Base-by-base conservation (phyloP, 2,113 vertebrate genomes). In the Cryptotis parvus region DNA sequence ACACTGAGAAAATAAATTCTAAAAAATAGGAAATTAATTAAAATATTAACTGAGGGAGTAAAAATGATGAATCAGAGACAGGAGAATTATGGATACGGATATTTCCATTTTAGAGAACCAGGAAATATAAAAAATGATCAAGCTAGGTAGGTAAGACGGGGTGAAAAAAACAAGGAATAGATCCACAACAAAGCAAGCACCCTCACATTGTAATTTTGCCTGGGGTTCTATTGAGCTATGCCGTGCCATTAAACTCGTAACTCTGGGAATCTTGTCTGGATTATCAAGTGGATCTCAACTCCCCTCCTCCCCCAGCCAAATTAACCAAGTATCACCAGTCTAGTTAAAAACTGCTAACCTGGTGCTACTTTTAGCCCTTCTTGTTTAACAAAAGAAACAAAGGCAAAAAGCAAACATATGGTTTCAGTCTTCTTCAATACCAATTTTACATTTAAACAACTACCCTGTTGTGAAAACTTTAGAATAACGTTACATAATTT, bases 341-440 rank as follows among this genome's bases (percentile, higher is more conserved):
- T 4, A 33, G 26, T 24, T 87, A 68, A 63, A 24, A 26, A n/a
- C 16, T 63, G 43, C 35, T 76, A 27, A 37, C 18, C n/a, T n/a
- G 12, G 4, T 31, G 87, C 31, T 80, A 16, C 22, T 68, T 77
- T 90, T 63, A 95, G 55, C 52, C 27, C 65, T 87, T 85, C 37
- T 12, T 75, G 35, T 29, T 66, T 82, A 55, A 65, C 79, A 7
- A 20, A 70, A 55, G 65, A n/a, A 74, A 84, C 69, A 87, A 74
- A 76, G n/a, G 43, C 72, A 81, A 83, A 80, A 52, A 92, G n/a
- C 39, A 87, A 14, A 76, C 45, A 22, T n/a, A 15, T 41, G 41
- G 83, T 37, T 90, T 31, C 68, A 73, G 8, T 65, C 20, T 29
- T 74, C 45, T 58, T 69, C 9, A n/a, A 8, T 31, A n/a, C 37